phyloP scores from a whole-genome alignment of 2,113 vertebrate genomes.

The Synodontis membranacea region DNA sequence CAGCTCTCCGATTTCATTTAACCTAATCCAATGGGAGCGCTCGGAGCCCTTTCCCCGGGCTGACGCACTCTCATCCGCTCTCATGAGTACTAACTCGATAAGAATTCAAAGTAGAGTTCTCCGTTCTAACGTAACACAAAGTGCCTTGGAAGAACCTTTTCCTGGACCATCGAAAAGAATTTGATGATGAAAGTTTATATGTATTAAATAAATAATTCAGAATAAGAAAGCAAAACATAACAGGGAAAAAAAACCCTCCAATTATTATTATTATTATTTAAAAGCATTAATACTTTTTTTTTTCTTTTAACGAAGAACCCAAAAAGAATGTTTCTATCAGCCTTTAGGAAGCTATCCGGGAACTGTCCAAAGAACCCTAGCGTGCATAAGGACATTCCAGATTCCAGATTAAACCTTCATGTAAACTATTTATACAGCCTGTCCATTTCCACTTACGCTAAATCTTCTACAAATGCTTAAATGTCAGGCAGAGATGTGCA shows the following conservation, averaged over 20 bases:
- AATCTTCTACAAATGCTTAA: neutral
- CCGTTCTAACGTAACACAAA: neutral
- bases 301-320: neutral
- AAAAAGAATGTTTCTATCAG: neutral
- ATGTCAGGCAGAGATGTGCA: neutral
- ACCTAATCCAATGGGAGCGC: constrained; percentile 21
- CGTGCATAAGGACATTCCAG: neutral
- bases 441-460: neutral
- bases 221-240: too few relatives aligned
- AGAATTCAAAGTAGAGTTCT: neutral
- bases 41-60: constrained; percentile 16
- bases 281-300: too few relatives aligned
- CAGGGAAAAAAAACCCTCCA: too few relatives aligned
- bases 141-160: neutral
- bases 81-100: neutral
- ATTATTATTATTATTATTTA: too few relatives aligned
- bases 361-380: neutral
- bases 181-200: neutral
- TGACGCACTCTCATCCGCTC: neutral
- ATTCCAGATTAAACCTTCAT: too few relatives aligned
- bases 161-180: neutral
- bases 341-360: neutral
- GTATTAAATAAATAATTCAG: neutral
- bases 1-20: constrained; percentile 34
- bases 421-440: neutral